Conservation (phyloP, 2,888 invertebrate species). For the Taenaris catops region DNA sequence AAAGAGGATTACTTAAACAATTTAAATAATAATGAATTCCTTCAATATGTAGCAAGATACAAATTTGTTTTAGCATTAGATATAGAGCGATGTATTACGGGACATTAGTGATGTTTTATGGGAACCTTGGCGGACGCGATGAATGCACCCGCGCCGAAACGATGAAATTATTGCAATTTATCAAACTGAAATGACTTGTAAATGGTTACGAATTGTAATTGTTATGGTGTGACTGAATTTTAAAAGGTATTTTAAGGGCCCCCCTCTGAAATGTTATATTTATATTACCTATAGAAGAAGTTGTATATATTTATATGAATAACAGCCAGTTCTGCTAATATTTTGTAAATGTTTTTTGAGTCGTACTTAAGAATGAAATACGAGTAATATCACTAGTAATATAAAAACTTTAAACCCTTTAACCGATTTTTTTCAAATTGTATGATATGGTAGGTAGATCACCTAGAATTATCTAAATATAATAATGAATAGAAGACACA, state of each 20-base stretch:
- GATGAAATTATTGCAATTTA: constrained; percentile 42
- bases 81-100: constrained; percentile 71
- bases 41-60: constrained; percentile 83
- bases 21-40: constrained; percentile 80
- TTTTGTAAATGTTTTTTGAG: no score
- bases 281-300: no score
- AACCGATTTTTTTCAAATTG: no score
- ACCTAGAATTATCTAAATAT: no score
- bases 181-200: constrained; percentile 30
- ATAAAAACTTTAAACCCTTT: no score
- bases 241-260: neutral
- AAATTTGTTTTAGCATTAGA: constrained; percentile 90
- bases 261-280: neutral
- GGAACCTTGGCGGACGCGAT: constrained; percentile 47
- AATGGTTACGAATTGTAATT: constrained; percentile 9
- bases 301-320: no score
- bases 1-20: constrained; percentile 79
- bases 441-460: no score
- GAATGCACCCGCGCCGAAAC: constrained; percentile 54
- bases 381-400: no score
- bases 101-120: constrained; percentile 73
- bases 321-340: no score
- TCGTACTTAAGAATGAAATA: no score
- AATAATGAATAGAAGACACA: no score
- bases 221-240: constrained; percentile 12